These are phyloP conservation scores for Phthorimaea operculella DNA, from an alignment of 1,140 invertebrate genomes.

Conservation along the genomic window DNA sequence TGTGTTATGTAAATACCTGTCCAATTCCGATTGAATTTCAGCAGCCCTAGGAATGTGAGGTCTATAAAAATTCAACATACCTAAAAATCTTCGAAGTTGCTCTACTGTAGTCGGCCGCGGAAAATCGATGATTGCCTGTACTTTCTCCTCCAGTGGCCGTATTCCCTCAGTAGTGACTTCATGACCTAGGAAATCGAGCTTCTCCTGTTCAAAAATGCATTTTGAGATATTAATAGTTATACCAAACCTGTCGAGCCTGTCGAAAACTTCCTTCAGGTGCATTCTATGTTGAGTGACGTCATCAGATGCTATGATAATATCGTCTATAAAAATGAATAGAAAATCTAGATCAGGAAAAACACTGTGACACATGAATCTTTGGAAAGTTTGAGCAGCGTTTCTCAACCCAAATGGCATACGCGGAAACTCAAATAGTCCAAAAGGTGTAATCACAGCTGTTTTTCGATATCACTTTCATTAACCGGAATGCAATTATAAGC, in stretches of 20 bases:
- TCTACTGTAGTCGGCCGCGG: conserved; percentile 19
- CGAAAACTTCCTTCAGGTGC: not conserved
- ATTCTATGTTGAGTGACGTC: not conserved
- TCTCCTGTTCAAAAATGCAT: conserved; percentile 6
- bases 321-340: not conserved
- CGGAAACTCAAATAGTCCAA: not conserved
- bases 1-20: conserved; percentile 25
- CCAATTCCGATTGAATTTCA: conserved; percentile 20
- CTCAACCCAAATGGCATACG: not conserved
- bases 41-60: conserved; percentile 29
- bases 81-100: conserved; percentile 31
- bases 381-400: not conserved
- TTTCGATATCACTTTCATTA: conserved; percentile 28
- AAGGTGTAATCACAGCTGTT: conserved; percentile 33
- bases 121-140: conserved; percentile 17
- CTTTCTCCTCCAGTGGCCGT: conserved; percentile 6
- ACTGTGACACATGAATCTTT: not conserved
- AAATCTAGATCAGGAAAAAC: not conserved
- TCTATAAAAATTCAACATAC: conserved; percentile 38
- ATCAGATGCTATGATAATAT: not conserved
- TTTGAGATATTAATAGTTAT: conserved; percentile 7
- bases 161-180: not conserved
- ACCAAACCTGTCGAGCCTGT: conserved; percentile 1
- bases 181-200: conserved; percentile 5
- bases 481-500: conserved; percentile 21